A percentile compares a stretch with the other conserved stretches of the same genome.
Evolutionary conservation across 2,888 invertebrate species (phyloP).

Genomic region (Leistus spinibarbis): DNA sequence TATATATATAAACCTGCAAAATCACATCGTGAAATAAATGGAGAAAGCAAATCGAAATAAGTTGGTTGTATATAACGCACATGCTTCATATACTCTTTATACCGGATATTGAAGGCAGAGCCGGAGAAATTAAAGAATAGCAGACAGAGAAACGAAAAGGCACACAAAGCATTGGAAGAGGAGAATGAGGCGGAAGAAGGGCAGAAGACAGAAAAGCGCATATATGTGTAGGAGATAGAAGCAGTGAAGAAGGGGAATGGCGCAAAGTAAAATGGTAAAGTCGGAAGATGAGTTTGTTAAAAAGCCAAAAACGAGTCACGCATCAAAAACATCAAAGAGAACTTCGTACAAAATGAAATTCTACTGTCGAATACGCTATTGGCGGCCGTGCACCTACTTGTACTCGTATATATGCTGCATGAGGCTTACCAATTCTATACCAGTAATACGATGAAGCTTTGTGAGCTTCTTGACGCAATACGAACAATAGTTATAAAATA

Average conservation of each 20-base stretch:
- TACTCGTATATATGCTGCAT: not conserved
- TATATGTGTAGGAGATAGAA: conserved; percentile 1
- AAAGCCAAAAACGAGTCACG: conserved; percentile 48
- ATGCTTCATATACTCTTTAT: no score
- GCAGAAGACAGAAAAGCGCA: not conserved
- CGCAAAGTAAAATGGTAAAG: conserved; percentile 29
- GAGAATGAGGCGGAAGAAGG: not conserved
- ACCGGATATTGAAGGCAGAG: not conserved
- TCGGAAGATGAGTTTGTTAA: conserved; percentile 46
- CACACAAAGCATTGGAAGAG: not conserved
- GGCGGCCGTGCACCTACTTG: not conserved
- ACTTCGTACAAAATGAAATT: conserved; percentile 47
- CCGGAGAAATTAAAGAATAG: conserved; percentile 14
- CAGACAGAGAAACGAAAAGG: not conserved
- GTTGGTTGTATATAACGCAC: no score
- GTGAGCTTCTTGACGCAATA: no score
- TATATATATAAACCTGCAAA: no score
- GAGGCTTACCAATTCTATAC: not conserved
- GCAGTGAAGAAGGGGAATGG: not conserved
- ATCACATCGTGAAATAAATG: no score
- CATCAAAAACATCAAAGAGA: conserved; percentile 48
- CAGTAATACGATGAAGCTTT: no score
- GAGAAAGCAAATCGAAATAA: no score
- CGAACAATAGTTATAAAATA: no score
- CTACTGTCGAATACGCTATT: conserved; percentile 42